Conservation (phyloP, 1,140 invertebrate species). For the Aphidius ervi region DNA sequence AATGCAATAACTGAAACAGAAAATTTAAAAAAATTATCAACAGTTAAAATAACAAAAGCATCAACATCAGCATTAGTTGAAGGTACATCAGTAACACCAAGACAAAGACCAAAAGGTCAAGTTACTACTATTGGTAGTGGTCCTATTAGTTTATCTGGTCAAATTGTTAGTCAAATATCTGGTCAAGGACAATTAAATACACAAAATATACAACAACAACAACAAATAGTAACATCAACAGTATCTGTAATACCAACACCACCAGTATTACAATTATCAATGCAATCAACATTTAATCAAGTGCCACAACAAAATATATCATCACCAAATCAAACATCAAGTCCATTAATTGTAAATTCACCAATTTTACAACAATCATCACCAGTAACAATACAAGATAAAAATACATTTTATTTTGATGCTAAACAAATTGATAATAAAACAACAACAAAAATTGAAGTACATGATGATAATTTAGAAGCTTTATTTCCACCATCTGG, state of each 20-base stretch:
- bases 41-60: slow-evolving; percentile 54
- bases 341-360: slow-evolving; percentile 45
- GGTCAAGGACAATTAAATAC: slow-evolving; percentile 43
- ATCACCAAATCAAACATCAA: slow-evolving; percentile 38
- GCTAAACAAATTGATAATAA: slow-evolving; percentile 30
- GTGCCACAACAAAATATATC: slow-evolving; percentile 37
- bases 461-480: slow-evolving; percentile 46
- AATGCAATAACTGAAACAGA: slow-evolving; percentile 64
- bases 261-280: slow-evolving; percentile 35
- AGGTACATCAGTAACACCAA: slow-evolving; percentile 78
- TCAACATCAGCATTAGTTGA: slow-evolving; percentile 56
- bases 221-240: slow-evolving; percentile 25
- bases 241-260: slow-evolving; percentile 27
- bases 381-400: slow-evolving; percentile 46
- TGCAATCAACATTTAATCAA: slow-evolving; percentile 34
- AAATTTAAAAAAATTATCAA: slow-evolving; percentile 56
- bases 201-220: slow-evolving; percentile 34
- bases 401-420: slow-evolving; percentile 44
- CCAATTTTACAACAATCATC: slow-evolving; percentile 46
- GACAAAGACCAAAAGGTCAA: slow-evolving; percentile 76
- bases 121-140: slow-evolving; percentile 41
- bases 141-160: slow-evolving; percentile 46
- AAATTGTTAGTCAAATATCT: slow-evolving; percentile 49
- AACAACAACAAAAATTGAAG: slow-evolving; percentile 23
- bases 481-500: slow-evolving; percentile 51